Evolutionary conservation across 2,888 invertebrate species (phyloP).

Genomic region (Leucoma salicis): DNA sequence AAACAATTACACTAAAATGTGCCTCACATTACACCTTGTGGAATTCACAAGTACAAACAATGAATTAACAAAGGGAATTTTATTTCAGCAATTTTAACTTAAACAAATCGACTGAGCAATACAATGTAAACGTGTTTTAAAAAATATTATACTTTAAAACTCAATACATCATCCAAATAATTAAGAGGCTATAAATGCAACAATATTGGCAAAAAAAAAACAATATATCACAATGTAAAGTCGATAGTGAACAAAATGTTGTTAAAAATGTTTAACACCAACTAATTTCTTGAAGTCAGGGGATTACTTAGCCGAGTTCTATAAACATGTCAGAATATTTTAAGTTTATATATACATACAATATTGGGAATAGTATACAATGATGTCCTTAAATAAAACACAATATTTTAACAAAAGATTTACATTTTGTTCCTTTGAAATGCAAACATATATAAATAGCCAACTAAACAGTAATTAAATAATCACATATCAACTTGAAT

Average conservation of each 20-base stretch:
- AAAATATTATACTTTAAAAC: conserved; percentile 31
- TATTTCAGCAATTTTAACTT: no score
- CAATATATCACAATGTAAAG: conserved; percentile 34
- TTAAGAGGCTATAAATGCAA: conserved; percentile 34
- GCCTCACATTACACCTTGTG: no score
- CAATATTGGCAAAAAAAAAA: conserved; percentile 22
- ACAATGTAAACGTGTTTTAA: conserved; percentile 11
- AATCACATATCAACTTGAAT: conserved; percentile 32
- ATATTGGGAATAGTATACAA: no score
- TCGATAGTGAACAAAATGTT: conserved; percentile 27
- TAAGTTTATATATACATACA: no score
- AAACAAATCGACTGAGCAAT: no score
- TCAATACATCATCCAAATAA: conserved; percentile 30
- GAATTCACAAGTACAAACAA: no score
- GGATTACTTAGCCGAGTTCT: no score
- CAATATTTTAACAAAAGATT: conserved; percentile 4
- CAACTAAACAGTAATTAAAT: conserved; percentile 20
- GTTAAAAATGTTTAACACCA: conserved; percentile 3
- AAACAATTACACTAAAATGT: no score
- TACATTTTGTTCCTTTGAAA: conserved; percentile 31
- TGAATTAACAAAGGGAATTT: no score
- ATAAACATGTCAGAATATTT: no score
- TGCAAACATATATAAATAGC: conserved; percentile 27
- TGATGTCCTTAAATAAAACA: background rate
- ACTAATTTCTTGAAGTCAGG: background rate